phyloP scores from a whole-genome alignment of 1,140 invertebrate species.

The Luehdorfia chinensis region DNA sequence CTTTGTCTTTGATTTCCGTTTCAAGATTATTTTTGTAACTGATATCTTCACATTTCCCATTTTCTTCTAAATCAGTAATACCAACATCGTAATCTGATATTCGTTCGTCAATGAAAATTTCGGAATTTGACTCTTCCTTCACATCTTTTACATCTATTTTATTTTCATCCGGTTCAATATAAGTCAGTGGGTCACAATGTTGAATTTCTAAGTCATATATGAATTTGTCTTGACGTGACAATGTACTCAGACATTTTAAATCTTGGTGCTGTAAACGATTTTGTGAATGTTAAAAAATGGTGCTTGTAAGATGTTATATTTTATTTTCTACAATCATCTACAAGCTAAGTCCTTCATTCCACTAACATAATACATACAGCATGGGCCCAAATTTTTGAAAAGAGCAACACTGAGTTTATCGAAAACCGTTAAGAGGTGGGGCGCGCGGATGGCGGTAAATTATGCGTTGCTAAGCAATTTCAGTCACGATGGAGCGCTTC shows the following conservation, averaged over 20 bases:
- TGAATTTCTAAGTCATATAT: slow-evolving; percentile 8
- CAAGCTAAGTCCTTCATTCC: too few relatives aligned
- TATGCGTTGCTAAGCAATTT: too few relatives aligned
- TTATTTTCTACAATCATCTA: too few relatives aligned
- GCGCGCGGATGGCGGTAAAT: too few relatives aligned
- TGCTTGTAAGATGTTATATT: too few relatives aligned
- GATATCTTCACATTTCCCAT: not conserved
- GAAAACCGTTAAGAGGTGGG: too few relatives aligned
- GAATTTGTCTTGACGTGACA: not conserved
- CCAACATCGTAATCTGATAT: not conserved
- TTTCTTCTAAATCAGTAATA: not conserved
- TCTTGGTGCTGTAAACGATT: not conserved
- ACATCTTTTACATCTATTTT: too few relatives aligned
- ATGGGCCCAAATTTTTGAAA: too few relatives aligned
- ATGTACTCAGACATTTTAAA: not conserved
- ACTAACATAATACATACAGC: too few relatives aligned
- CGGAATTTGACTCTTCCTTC: slow-evolving; percentile 2
- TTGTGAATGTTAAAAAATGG: too few relatives aligned
- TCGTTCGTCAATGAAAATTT: slow-evolving; percentile 1
- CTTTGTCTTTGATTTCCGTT: not conserved
- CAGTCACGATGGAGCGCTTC: too few relatives aligned
- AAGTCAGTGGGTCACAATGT: not conserved
- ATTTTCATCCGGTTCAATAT: not conserved
- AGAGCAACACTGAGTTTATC: too few relatives aligned
- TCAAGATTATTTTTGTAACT: not conserved